Evolutionary conservation across 2,113 vertebrate genomes (phyloP), one percentile per base, ranked within the genome.

Genomic region (Meleagris gallopavo): DNA sequence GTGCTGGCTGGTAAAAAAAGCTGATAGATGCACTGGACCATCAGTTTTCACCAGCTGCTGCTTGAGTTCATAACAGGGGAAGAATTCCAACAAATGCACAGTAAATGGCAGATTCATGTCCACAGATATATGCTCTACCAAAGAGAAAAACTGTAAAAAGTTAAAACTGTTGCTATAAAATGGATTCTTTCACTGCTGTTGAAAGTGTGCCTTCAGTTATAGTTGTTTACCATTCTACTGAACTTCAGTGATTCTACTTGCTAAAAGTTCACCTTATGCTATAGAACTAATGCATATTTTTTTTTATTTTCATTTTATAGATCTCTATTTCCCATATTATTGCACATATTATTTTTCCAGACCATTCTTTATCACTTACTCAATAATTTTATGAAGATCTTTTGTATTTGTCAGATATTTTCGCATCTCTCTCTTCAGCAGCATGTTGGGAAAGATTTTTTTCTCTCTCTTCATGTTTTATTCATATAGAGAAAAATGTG

Each of bases 211-310:
- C 46, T 90, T 93, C 70, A 95, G 89, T 36, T 36, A 60, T 67
- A 77, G 45, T 57, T 75, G n/a, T 64, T 61, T 54, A 40, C 22
- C 71, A 55, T 34, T 43, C 22, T 66, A 54, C 41, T 71, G 32
- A 94, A 83, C 27, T 83, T 93, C 87, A 71, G 93, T 75, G 25
- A 18, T 90, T 94, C 76, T 83, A 58, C 83, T 97, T 29, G 74
- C 46, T 71, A 93, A 88, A 88, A 89, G 20, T 45, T 24, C 21
- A 74, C 89, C 82, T 91, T 29, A 58, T 12, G 4, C 76, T 58
- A 60, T 65, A 43, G 38, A 93, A 55, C 52, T 65, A 89, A 78
- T 66, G 73, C 32, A 77, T 46, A 81, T 54, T 81, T 88, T 92
- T 92, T 62, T 58, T 92, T 70, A 27, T 70, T 93, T 95, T 72